Evolutionary conservation across 2,888 invertebrate genomes (phyloP).

Genomic region (Catocala nupta): DNA sequence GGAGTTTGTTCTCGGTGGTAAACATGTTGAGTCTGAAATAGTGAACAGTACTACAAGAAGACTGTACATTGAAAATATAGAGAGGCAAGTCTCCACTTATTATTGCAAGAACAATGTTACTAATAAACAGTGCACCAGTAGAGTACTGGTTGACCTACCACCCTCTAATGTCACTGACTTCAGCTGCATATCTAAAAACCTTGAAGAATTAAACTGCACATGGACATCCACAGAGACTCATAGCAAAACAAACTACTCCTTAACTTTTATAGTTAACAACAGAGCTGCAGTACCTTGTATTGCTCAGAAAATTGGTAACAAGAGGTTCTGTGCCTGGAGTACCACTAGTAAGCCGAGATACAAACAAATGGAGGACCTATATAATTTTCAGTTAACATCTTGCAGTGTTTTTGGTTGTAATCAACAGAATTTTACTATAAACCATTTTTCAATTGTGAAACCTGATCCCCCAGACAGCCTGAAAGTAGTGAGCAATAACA

Average conservation of each 20-base stretch:
- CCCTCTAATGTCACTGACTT: slow-evolving; percentile 91
- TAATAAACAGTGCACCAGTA: slow-evolving; percentile 64
- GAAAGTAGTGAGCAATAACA: slow-evolving; percentile 61
- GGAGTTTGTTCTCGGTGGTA: slow-evolving; percentile 69
- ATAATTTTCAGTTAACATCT: slow-evolving; percentile 88
- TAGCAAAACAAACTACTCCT: slow-evolving; percentile 63
- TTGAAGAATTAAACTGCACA: slow-evolving; percentile 91
- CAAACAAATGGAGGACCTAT: slow-evolving; percentile 77
- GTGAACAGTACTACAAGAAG: slow-evolving; percentile 89
- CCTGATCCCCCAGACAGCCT: slow-evolving; percentile 70
- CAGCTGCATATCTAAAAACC: slow-evolving; percentile 91
- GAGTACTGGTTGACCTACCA: slow-evolving; percentile 80
- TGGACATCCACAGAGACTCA: slow-evolving; percentile 89
- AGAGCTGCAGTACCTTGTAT: slow-evolving; percentile 56
- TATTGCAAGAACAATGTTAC: slow-evolving; percentile 81
- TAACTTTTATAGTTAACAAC: slow-evolving; percentile 67
- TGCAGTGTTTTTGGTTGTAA: slow-evolving; percentile 88
- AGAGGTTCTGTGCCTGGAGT: slow-evolving; percentile 69
- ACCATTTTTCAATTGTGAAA: slow-evolving; percentile 86
- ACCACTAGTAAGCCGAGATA: slow-evolving; percentile 74
- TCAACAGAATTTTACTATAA: slow-evolving; percentile 83
- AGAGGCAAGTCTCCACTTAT: slow-evolving; percentile 83
- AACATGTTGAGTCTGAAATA: slow-evolving; percentile 71
- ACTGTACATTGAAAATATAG: slow-evolving; percentile 85
- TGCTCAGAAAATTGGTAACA: slow-evolving; percentile 49